These are phyloP conservation scores for Tenodera sinensis DNA, from an alignment of 2,888 invertebrate species.

Conservation along the genomic window DNA sequence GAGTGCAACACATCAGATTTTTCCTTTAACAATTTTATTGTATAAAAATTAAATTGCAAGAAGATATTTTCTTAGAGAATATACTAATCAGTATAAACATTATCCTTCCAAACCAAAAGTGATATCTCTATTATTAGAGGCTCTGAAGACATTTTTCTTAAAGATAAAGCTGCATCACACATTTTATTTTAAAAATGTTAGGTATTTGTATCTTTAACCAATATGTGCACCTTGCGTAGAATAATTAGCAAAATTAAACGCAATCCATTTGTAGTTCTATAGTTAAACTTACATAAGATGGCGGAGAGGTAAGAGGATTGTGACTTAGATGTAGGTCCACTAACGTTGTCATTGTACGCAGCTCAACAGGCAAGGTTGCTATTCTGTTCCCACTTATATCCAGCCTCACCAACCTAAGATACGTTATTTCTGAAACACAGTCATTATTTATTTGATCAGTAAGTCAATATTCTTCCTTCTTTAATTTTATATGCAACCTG, in stretches of 20 bases:
- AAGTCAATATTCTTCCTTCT: too few species aligned
- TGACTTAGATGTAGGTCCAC: conserved; percentile 79
- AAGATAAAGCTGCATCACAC: too few species aligned
- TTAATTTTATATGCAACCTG: too few species aligned
- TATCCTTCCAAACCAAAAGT: too few species aligned
- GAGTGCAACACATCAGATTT: too few species aligned
- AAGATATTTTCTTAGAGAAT: too few species aligned
- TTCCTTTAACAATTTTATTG: too few species aligned
- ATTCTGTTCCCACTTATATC: conserved; percentile 91
- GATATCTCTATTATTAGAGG: too few species aligned
- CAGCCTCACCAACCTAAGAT: conserved; percentile 76
- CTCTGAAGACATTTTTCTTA: too few species aligned
- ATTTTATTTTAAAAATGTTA: not conserved
- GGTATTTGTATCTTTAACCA: not conserved
- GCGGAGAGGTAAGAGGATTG: conserved; percentile 89
- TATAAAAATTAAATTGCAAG: too few species aligned
- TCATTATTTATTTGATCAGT: not conserved
- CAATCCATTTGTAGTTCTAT: not conserved
- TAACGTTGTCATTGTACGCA: conserved; percentile 80
- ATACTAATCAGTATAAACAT: too few species aligned
- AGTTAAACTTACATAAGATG: conserved; percentile 74
- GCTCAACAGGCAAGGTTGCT: conserved; percentile 80
- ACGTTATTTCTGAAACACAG: conserved; percentile 70
- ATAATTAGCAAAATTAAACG: not conserved
- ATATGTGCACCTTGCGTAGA: not conserved